Evolutionary conservation across 2,113 vertebrate genomes (phyloP).

Genomic region (Stegostoma tigrinum): DNA sequence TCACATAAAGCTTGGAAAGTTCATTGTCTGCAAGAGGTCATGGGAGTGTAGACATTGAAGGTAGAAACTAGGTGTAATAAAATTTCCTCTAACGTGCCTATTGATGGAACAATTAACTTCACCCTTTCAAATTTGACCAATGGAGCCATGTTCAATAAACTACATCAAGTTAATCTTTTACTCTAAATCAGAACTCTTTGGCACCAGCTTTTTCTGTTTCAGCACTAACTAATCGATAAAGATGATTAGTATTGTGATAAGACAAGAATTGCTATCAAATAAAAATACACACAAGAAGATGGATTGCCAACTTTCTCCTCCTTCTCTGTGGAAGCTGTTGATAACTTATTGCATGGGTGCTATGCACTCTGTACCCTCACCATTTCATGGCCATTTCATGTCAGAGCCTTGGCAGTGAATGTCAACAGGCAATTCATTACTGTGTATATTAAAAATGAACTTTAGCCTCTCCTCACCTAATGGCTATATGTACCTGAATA

Average conservation of each 20-base stretch:
- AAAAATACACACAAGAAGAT: not conserved
- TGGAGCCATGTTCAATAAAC: not conserved
- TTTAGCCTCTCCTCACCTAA: not conserved
- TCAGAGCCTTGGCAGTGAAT: not conserved
- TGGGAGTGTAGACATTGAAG: not conserved
- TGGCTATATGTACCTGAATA: too few species aligned
- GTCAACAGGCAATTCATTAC: not conserved
- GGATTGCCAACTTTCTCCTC: not conserved
- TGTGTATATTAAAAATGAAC: not conserved
- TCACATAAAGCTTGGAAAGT: not conserved
- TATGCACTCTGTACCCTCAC: not conserved
- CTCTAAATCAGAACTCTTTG: not conserved
- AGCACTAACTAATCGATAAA: conserved; percentile 13
- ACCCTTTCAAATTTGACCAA: not conserved
- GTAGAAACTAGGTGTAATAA: not conserved
- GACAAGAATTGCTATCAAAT: not conserved
- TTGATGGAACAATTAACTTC: not conserved
- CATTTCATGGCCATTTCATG: not conserved
- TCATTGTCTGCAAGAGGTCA: not conserved
- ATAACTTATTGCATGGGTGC: not conserved
- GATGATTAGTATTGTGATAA: conserved; percentile 17
- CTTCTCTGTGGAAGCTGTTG: not conserved
- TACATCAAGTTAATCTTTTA: conserved; percentile 21
- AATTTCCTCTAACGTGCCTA: conserved; percentile 14
- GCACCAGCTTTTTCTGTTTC: conserved; percentile 29